A percentile compares a stretch with the other conserved stretches of the same genome.
phyloP scores from a whole-genome alignment of 1,140 invertebrate genomes.

The Aplysia californica region DNA sequence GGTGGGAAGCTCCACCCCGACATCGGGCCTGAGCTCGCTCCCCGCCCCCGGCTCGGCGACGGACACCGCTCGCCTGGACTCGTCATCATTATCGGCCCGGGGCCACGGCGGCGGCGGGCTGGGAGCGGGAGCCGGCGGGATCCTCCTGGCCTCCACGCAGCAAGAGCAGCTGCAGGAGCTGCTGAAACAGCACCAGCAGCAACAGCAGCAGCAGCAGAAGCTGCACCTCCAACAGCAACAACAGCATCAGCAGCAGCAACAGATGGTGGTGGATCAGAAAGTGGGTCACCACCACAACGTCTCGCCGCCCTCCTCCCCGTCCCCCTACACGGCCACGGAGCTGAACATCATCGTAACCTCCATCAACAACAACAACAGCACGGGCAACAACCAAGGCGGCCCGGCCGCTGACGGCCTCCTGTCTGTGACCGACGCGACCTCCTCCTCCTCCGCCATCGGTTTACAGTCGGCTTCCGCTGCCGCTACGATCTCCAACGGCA shows the following conservation, averaged over 20 bases:
- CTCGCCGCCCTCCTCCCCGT: not conserved
- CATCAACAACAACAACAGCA: not conserved
- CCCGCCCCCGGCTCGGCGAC: not conserved
- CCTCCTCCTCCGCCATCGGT: not conserved
- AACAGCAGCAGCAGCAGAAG: constrained; percentile 4
- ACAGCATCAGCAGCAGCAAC: not conserved
- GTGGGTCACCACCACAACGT: not conserved
- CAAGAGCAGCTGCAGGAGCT: not conserved
- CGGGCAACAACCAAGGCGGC: constrained; percentile 9
- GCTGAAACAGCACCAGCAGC: constrained; percentile 19
- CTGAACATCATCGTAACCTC: no score
- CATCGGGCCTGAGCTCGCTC: no score
- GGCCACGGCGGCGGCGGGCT: no score
- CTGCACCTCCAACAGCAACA: not conserved
- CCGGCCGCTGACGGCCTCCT: constrained; percentile 4
- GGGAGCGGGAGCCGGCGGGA: no score
- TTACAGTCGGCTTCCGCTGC: no score
- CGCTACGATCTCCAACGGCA: constrained; percentile 17
- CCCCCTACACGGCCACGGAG: not conserved
- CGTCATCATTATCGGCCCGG: no score
- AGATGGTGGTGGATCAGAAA: not conserved
- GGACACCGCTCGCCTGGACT: no score
- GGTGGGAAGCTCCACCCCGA: not conserved
- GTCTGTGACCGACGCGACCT: not conserved
- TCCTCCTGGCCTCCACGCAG: not conserved